Percentiles rank a stretch among this genome's conserved stretches.
phyloP scores from a whole-genome alignment of 2,797 vertebrate genomes.

The Phoeniculus purpureus region DNA sequence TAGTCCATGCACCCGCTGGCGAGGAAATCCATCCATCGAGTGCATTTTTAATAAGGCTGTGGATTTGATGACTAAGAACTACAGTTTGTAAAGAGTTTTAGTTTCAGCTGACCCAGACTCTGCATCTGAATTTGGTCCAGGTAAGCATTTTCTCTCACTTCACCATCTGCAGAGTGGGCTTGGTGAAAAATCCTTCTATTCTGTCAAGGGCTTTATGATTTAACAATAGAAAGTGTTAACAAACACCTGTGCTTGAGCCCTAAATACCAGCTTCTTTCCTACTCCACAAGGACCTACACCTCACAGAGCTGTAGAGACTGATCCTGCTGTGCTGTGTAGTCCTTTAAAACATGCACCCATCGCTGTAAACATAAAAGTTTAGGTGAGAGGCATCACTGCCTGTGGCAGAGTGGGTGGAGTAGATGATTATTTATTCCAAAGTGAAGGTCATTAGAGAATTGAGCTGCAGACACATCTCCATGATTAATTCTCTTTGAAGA shows the following conservation, averaged over 20 bases:
- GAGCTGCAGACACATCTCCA: neutral
- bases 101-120: neutral
- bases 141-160: neutral
- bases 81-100: accelerated
- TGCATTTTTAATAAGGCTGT: neutral
- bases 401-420: too few relatives aligned
- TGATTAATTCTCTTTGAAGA: neutral
- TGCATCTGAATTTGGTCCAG: neutral
- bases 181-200: neutral
- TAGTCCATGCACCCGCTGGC: neutral
- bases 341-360: neutral
- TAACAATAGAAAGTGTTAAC: neutral
- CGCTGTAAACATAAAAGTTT: neutral
- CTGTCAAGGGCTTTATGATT: neutral
- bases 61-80: neutral
- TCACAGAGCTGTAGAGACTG: neutral
- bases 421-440: neutral
- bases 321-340: too few relatives aligned
- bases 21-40: neutral
- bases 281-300: neutral
- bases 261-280: neutral
- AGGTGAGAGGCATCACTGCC: too few relatives aligned
- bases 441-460: neutral
- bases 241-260: neutral
- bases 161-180: neutral